phyloP scores from a whole-genome alignment of 2,113 vertebrate genomes.

The Nothobranchius kuhntae region DNA sequence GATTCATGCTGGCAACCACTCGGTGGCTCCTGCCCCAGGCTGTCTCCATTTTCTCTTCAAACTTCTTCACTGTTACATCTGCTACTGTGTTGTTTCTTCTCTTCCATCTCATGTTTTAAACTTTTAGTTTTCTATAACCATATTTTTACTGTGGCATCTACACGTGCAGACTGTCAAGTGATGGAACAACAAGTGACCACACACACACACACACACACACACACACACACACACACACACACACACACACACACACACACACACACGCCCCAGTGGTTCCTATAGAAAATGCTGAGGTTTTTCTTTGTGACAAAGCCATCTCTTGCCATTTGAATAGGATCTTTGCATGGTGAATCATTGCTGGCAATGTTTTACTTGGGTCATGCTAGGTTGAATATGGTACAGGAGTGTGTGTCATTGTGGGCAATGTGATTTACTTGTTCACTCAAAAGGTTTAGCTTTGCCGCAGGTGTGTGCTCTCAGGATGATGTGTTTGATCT shows the following conservation, averaged over 20 bases:
- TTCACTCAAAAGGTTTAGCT: constrained; percentile 37
- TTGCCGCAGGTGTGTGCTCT: constrained; percentile 64
- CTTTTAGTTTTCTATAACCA: constrained; percentile 2
- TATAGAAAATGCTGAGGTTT: constrained; percentile 10
- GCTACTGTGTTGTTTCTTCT: neutral
- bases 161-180: constrained; percentile 6
- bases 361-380: constrained; percentile 36
- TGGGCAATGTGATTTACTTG: constrained; percentile 56
- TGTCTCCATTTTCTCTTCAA: constrained; percentile 18
- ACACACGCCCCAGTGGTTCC: neutral
- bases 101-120: neutral
- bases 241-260: too few species aligned
- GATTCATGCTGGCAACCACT: constrained; percentile 48
- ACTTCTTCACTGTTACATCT: constrained; percentile 11
- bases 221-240: too few species aligned
- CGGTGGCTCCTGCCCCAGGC: constrained; percentile 24
- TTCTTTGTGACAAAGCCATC: constrained; percentile 28
- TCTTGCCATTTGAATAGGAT: constrained; percentile 47
- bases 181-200: constrained; percentile 11
- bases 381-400: constrained; percentile 25
- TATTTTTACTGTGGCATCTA: constrained; percentile 7
- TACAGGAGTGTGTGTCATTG: constrained; percentile 19
- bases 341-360: constrained; percentile 54
- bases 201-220: too few species aligned
- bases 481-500: constrained; percentile 60